Conservation (phyloP, 2,797 vertebrate genomes). For the Microctenopoma steveboyesi region DNA sequence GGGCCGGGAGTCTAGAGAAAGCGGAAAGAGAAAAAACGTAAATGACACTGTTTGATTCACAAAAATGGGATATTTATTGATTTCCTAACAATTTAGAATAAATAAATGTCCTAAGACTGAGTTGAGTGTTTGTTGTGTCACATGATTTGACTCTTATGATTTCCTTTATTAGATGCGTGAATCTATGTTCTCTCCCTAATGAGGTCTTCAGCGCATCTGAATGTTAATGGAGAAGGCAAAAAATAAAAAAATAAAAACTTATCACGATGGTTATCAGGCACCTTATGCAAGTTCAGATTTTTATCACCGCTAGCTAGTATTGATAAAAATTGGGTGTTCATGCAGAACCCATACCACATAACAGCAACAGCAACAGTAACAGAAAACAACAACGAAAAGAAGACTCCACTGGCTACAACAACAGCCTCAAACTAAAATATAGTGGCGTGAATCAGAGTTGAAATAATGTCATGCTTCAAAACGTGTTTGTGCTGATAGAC, state of each 20-base stretch:
- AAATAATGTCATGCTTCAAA: constrained; percentile 84
- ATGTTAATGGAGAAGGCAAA: constrained; percentile 58
- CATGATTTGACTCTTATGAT: constrained; percentile 54
- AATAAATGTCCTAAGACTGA: constrained; percentile 38
- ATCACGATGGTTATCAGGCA: constrained; percentile 48
- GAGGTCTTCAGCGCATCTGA: constrained; percentile 66
- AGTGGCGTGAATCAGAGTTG: constrained; percentile 74
- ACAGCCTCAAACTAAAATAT: constrained; percentile 70
- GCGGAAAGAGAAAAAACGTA: constrained; percentile 38
- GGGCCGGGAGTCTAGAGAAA: constrained; percentile 93
- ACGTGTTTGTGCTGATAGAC: constrained; percentile 68
- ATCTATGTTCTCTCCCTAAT: constrained; percentile 51
- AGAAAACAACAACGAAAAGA: constrained; percentile 62
- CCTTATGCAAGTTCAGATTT: constrained; percentile 27
- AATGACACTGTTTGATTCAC: constrained; percentile 36
- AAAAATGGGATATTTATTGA: constrained; percentile 44
- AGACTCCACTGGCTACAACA: constrained; percentile 64
- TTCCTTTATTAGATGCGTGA: constrained; percentile 61
- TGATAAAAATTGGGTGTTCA: constrained; percentile 63
- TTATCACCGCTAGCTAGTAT: constrained; percentile 30
- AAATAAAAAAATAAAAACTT: constrained; percentile 41
- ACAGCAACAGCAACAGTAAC: constrained; percentile 71
- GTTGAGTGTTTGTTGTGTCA: constrained; percentile 68
- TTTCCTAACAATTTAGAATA: constrained; percentile 26
- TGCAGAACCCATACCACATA: constrained; percentile 80